phyloP scores from a whole-genome alignment of 2,888 invertebrate species.

The Papilio elwesi region DNA sequence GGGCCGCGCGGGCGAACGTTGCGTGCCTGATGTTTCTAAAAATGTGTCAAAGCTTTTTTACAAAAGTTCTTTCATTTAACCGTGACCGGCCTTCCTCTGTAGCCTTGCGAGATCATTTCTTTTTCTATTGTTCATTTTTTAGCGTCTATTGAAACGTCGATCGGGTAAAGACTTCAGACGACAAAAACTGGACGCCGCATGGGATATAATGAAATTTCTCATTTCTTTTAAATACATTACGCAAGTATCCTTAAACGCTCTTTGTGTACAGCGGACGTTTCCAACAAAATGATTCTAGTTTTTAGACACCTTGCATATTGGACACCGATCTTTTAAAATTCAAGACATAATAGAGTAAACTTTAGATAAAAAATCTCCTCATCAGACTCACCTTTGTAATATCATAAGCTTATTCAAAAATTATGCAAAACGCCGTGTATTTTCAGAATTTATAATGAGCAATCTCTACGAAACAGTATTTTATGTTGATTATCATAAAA shows the following conservation, averaged over 20 bases:
- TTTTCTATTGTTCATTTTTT: slow-evolving; percentile 81
- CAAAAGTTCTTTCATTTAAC: slow-evolving; percentile 82
- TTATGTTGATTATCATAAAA: not conserved
- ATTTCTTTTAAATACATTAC: slow-evolving; percentile 54
- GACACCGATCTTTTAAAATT: not conserved
- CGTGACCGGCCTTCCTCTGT: slow-evolving; percentile 77
- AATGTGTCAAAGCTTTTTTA: slow-evolving; percentile 83
- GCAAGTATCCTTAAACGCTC: slow-evolving; percentile 42
- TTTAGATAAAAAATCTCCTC: not conserved
- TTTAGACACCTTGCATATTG: slow-evolving; percentile 12
- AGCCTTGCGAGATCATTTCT: slow-evolving; percentile 68
- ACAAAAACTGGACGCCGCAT: slow-evolving; percentile 67
- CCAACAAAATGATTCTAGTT: slow-evolving; percentile 20
- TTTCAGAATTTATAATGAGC: too few species aligned
- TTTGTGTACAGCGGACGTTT: slow-evolving; percentile 28
- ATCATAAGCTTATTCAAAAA: too few species aligned
- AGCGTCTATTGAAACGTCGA: slow-evolving; percentile 78
- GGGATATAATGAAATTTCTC: slow-evolving; percentile 72
- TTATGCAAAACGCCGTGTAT: too few species aligned
- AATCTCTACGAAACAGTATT: too few species aligned
- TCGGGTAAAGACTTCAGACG: slow-evolving; percentile 69
- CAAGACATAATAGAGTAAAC: too few species aligned
- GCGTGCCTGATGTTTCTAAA: slow-evolving; percentile 83
- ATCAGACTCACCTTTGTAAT: too few species aligned
- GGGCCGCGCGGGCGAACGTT: slow-evolving; percentile 73